Conservation (phyloP, 2,888 invertebrate species). For the Lamproptera curius region DNA sequence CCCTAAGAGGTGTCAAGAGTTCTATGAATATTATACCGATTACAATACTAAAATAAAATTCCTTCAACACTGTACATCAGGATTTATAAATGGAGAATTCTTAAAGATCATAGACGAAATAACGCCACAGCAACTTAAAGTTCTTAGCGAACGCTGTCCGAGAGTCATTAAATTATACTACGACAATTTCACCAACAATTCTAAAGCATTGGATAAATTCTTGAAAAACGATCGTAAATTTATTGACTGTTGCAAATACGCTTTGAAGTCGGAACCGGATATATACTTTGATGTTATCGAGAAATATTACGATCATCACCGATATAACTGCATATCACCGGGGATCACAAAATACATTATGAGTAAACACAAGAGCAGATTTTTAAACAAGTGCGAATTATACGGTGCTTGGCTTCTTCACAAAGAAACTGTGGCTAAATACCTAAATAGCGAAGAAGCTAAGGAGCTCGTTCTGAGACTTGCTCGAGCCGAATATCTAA, state of each 20-base stretch:
- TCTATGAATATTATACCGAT: constrained; percentile 46
- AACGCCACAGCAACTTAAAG: constrained; percentile 40
- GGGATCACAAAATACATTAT: constrained; percentile 40
- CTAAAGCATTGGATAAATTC: constrained; percentile 31
- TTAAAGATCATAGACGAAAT: constrained; percentile 38
- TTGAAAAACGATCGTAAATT: constrained; percentile 30
- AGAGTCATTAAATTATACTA: constrained; percentile 42
- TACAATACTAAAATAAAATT: constrained; percentile 43
- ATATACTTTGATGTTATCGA: constrained; percentile 45
- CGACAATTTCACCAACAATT: constrained; percentile 34
- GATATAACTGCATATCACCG: constrained; percentile 30
- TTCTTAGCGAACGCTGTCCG: constrained; percentile 44
- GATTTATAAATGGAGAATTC: constrained; percentile 38
- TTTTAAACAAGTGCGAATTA: constrained; percentile 42
- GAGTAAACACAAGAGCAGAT: constrained; percentile 38
- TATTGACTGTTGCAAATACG: constrained; percentile 37
- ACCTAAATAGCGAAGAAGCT: constrained; percentile 39
- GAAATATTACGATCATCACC: constrained; percentile 34
- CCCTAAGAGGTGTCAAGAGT: constrained; percentile 37
- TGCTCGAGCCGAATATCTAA: constrained; percentile 44
- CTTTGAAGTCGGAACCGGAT: constrained; percentile 41
- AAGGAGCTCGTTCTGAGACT: constrained; percentile 40
- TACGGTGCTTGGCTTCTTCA: constrained; percentile 43
- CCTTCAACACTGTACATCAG: constrained; percentile 39
- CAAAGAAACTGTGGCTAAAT: constrained; percentile 38